Evolutionary conservation across 2,797 vertebrate genomes (phyloP).

Genomic region (Spatula versicolor): DNA sequence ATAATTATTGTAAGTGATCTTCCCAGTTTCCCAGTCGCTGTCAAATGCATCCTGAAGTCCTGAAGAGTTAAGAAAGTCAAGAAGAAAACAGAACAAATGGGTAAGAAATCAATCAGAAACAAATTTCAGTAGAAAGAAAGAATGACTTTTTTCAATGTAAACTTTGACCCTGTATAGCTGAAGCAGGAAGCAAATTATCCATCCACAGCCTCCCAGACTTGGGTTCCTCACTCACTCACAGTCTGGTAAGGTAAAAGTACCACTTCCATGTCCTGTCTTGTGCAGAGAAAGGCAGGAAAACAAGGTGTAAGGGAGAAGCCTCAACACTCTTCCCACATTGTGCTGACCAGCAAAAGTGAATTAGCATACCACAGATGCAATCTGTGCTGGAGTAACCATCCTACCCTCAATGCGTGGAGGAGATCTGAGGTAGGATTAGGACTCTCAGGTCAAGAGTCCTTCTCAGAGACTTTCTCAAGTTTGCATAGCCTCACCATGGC

Average conservation of each 20-base stretch:
- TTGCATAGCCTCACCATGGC: background rate
- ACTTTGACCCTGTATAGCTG: background rate
- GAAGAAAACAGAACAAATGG: background rate
- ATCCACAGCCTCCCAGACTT: background rate
- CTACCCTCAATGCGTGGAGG: background rate
- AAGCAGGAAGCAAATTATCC: background rate
- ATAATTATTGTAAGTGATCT: conserved; percentile 89
- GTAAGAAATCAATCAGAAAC: background rate
- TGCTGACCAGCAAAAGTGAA: background rate
- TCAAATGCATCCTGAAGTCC: conserved; percentile 96
- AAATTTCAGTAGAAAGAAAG: background rate
- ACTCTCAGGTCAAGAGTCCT: fast-evolving
- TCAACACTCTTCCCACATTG: background rate
- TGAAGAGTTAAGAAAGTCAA: conserved; percentile 60
- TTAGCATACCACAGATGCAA: background rate
- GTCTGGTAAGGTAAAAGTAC: background rate
- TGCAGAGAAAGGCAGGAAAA: background rate
- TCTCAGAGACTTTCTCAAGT: background rate
- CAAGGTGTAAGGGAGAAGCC: background rate
- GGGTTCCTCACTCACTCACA: background rate
- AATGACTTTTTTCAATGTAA: background rate
- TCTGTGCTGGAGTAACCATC: background rate
- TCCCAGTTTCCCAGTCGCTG: conserved; percentile 91
- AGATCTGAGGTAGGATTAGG: background rate
- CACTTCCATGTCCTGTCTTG: background rate